These are phyloP conservation scores for Nymphalis io DNA, from an alignment of 1,140 invertebrate species.

Conservation along the genomic window DNA sequence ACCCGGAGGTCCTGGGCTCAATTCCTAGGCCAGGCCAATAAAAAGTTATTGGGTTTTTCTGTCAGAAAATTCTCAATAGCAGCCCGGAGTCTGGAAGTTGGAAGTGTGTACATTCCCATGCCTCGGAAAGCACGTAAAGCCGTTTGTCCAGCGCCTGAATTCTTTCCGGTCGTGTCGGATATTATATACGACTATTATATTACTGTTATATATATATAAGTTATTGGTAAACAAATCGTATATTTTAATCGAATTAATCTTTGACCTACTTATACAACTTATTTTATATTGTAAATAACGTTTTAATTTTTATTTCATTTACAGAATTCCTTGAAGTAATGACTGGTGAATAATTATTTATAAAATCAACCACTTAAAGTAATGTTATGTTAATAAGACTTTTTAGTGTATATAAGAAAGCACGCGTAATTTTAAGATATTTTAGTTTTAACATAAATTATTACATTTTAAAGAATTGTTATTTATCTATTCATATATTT, in stretches of 20 bases:
- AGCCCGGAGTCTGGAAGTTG: too few species aligned
- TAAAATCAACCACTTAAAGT: neutral
- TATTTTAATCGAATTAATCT: neutral
- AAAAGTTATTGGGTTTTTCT: too few species aligned
- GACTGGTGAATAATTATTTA: constrained; percentile 81
- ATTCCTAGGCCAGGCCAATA: too few species aligned
- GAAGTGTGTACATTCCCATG: too few species aligned
- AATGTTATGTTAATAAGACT: neutral
- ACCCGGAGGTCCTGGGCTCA: too few species aligned
- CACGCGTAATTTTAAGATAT: constrained; percentile 1
- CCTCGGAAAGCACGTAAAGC: too few species aligned
- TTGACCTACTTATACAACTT: neutral
- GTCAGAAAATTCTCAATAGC: too few species aligned
- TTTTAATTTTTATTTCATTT: constrained; percentile 53
- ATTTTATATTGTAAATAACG: neutral
- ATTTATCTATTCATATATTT: neutral
- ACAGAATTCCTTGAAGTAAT: constrained; percentile 87
- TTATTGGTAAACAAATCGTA: too few species aligned
- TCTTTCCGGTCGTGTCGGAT: too few species aligned
- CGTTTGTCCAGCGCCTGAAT: too few species aligned
- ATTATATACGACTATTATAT: too few species aligned
- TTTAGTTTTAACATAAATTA: neutral
- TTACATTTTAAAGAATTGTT: neutral
- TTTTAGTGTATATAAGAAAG: neutral
- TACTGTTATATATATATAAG: too few species aligned